Base-by-base conservation (phyloP, 2,888 invertebrate species). In the Aspidiotus rigidus region DNA sequence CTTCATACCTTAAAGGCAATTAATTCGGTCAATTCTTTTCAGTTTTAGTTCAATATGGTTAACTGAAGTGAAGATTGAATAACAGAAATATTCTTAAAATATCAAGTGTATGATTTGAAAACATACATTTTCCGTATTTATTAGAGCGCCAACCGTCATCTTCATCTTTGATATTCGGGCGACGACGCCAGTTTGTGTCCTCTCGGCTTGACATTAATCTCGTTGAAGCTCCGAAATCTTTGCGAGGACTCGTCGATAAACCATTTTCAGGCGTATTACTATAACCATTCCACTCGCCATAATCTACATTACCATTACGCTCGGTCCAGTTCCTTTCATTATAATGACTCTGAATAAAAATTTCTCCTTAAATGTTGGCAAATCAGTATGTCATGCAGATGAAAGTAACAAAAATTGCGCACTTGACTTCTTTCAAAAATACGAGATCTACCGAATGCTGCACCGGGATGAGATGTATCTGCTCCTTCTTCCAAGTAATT, bases 251-350 rank as follows among this genome's bases (percentile, higher is more conserved):
- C 7, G 72, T 69, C 17, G 71, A 69, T 39, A 62, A 15, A 39
- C 64, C 61, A 17, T 64, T 66, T 28, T 70, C 64, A n/a, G 55
- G 42, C 10, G 41, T 28, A 44, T 61, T 62, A 13, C n/a, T 40
- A 28, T 61, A 60, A 42, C 66, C 66, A 42, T 56, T 66, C 70
- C 70, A 70, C 53, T 70, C 70, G 17, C 44, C 60, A 44, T 66
- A 62, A 7, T 70, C 70, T 17, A 54, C 44, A 16, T 61, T 70
- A 6, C 81, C 82, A 73, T 83, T 83, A 73, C 83, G 78, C 74
- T 83, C 81, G 55, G 79, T 79, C 83, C 83, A 83, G 40, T 81
- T 80, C 40, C 81, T 78, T 72, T 80, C 80, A 39, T 54, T 54
- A 53, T 56, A 49, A 54, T 69, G 49, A 41, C 62, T 67, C 54